Base-by-base conservation (phyloP, 2,113 vertebrate genomes). In the Chamaea fasciata region DNA sequence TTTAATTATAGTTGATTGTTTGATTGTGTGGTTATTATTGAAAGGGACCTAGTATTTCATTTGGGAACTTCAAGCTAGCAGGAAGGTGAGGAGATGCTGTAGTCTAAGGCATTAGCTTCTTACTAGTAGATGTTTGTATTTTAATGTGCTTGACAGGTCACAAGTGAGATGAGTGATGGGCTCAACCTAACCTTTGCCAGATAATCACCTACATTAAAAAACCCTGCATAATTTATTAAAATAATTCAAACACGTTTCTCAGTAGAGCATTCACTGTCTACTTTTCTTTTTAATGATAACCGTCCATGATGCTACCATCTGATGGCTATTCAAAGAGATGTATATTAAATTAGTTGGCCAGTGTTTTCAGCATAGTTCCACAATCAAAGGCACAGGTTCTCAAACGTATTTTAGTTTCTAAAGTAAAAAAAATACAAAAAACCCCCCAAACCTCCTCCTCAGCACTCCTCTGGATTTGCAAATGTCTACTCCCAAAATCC, bases 131-230 rank as follows among this genome's bases (percentile, higher is more conserved):
- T 90, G 70, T 89, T 93, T 89, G 68, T 91, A 64, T 94, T 94
- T 89, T 73, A 96, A 87, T 63, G 60, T 79, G 90, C 64, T 82
- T 92, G 89, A 93, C 88, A 92, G 75, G 75, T 79, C 94, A 77
- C 69, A 94, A 96, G 65, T 77, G 53, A 94, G 81, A 93, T 96
- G 95, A 97, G 81, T 89, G 96, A 95, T 95, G 88, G 90, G 94
- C 44, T 97, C 71, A 94, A 77, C 92, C 90, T 95, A 92, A 95
- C 86, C 87, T 94, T 96, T 94, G 94, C 84, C 92, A 96, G 81
- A 96, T 92, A 86, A 97, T 92, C 87, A 90, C 92, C 90, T 96
- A 74, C 80, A 83, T 95, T 94, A 83, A 94, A 92, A 94, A 93
- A 81, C 0, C 11, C 46, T 87, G 92, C 62, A 80, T 92, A 96